Percentiles rank a stretch among this genome's conserved stretches.
These are phyloP conservation scores for Empidonax alnorum DNA, from an alignment of 2,113 vertebrate species.

Conservation along the genomic window DNA sequence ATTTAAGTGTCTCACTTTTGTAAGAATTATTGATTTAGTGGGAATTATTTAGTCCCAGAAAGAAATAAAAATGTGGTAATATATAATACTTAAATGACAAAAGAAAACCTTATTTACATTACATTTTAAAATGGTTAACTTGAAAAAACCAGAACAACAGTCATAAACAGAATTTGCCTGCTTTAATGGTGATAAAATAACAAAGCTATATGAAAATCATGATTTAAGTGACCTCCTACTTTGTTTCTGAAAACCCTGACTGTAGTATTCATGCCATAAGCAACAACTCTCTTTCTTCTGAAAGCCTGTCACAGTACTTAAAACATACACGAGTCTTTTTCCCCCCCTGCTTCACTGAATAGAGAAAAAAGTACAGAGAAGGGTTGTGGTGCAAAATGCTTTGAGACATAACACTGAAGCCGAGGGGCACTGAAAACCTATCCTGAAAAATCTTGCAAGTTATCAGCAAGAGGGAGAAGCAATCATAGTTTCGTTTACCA, in stretches of 20 bases:
- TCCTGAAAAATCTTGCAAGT: fast-evolving
- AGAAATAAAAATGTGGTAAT: not conserved
- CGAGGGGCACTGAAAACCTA: not conserved
- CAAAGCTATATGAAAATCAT: not conserved
- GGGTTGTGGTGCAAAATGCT: not conserved
- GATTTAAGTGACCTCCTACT: not conserved
- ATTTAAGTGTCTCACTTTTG: not conserved
- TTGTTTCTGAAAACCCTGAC: not conserved
- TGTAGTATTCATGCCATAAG: not conserved
- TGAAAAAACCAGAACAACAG: not conserved
- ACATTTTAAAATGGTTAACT: not conserved
- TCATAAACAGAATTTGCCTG: not conserved
- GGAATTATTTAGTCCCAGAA: not conserved
- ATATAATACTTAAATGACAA: not conserved
- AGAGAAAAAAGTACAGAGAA: not conserved
- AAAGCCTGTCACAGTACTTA: not conserved
- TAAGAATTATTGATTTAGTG: not conserved
- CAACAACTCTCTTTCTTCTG: not conserved
- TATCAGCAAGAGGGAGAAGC: not conserved
- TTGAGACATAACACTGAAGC: not conserved
- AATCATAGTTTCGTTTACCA: not conserved
- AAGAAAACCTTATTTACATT: not conserved
- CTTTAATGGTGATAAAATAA: not conserved
- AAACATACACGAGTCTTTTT: not conserved
- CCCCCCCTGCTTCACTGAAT: not conserved